Base-by-base conservation (phyloP, 2,888 invertebrate species). In the Caenorhabditis macrosperma region DNA sequence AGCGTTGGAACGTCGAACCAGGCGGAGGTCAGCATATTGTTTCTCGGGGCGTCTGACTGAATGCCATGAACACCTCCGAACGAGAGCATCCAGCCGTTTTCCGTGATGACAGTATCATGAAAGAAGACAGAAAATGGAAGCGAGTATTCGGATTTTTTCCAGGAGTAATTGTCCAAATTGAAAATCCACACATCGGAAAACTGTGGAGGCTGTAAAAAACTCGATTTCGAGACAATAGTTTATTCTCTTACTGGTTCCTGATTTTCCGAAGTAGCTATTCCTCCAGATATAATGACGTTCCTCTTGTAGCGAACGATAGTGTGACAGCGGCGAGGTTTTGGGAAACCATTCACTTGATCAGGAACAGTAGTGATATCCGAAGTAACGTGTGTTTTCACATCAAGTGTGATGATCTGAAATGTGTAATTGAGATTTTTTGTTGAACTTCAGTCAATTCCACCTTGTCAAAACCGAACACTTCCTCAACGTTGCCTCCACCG, bases 51-150 rank as follows among this genome's bases (percentile, higher is more conserved):
- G 75, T 26, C n/a, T 0, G 22, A 3, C 17, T 24, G n/a, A 15
- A 24, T 1, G 7, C 54, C 76, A 20, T 66, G 61, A 5, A 79
- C 81, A 0, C 87, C 87, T 2, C 87, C 87, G 54, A 83, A 86
- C 1, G 79, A 46, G 15, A 81, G 71, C 33, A 86, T 46, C 50
- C 85, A 85, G 0, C 83, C 85, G n/a, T 86, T 85, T 59, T 78
- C 30, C 0, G 86, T 87, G 12, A 87, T 72, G 0, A 72, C 77
- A 0, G 86, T 78, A 20, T 84, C 82, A 55, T 88, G 88, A 72
- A 88, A 88, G 35, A 84, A 87, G 4, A 88, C 85, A 9, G 82
- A 46, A 10, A 48, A 41, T 0, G 69, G 68, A n/a, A 88, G 60
- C 0, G 26, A 15, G 3, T 55, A n/a, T 0, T 55, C 26, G 22